Percentiles rank a stretch among this genome's conserved stretches.
phyloP scores from a whole-genome alignment of 2,888 invertebrate species.

The Patella ulyssiponensis region DNA sequence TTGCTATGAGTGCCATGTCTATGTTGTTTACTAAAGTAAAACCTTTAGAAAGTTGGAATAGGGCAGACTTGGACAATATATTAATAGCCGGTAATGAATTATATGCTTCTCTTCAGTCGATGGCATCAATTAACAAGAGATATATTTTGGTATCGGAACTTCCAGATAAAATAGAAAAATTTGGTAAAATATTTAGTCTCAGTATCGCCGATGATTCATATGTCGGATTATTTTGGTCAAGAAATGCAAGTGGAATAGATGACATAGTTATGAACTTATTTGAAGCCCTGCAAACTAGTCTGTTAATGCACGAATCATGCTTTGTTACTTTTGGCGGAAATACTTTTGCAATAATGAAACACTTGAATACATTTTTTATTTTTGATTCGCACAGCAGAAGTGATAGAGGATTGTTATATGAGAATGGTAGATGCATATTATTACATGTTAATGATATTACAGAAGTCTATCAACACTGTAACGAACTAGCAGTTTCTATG shows the following conservation, averaged over 20 bases:
- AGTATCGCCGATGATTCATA: too few species aligned
- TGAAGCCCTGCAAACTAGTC: not conserved
- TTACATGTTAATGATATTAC: not conserved
- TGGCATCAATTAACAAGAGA: too few species aligned
- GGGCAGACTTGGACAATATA: not conserved
- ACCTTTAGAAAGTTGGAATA: not conserved
- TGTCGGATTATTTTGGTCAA: too few species aligned
- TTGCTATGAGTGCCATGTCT: not conserved
- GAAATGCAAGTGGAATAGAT: not conserved
- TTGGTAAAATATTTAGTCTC: too few species aligned
- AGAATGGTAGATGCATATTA: not conserved
- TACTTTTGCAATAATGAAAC: conserved; percentile 9
- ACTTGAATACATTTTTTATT: not conserved
- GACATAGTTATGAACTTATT: not conserved
- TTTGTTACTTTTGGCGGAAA: not conserved
- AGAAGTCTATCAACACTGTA: too few species aligned
- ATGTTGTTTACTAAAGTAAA: not conserved
- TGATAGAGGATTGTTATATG: not conserved
- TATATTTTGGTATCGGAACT: too few species aligned
- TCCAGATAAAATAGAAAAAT: too few species aligned
- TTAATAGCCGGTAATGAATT: not conserved
- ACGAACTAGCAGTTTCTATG: too few species aligned
- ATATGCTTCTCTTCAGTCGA: not conserved
- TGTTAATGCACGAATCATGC: not conserved
- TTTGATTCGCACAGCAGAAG: conserved; percentile 1